Base-by-base conservation (phyloP, 2,113 vertebrate genomes). In the Scolopax mira region DNA sequence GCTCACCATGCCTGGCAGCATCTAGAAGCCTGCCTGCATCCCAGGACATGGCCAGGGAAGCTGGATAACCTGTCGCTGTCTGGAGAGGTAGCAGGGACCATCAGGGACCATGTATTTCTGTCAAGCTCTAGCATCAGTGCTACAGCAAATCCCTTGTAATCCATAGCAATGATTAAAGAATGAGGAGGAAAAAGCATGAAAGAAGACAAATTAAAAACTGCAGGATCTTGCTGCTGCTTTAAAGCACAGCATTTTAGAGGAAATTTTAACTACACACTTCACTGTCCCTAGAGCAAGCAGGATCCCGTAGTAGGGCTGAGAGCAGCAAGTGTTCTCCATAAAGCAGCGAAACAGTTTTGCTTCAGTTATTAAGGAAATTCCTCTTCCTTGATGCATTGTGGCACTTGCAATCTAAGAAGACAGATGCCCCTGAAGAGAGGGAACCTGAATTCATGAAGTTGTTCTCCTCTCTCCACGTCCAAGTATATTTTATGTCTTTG, bases 341-440 rank as follows among this genome's bases (percentile, higher is more conserved):
- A 93, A 77, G 41, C 49, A 39, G n/a, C 39, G 37, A 23, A 67
- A 85, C 6, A 35, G 14, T 72, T 93, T 79, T 88, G 46, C 25
- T 88, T 66, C 49, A 44, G 64, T 90, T 94, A 85, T 82, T 83
- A 58, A 83, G 67, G 75, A 96, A 90, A 77, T 85, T 77, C 27
- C 19, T 85, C 75, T 85, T 89, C 54, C 75, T 77, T 79, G 46
- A 61, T 61, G 49, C 22, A 25, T 52, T 18, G 5, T 58, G 74
- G 58, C 62, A 95, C 37, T 42, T 71, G 58, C 54, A 73, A 18
- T 65, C 75, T 41, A 52, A 73, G 72, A 88, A 48, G 74, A 90
- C 22, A 30, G 81, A 85, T 79, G 54, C 13, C 85, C 18, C 88
- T 58, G 67, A 93, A 71, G 91, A 71, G 27, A 65, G 27, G 57